phyloP scores from a whole-genome alignment of 1,140 invertebrate genomes.

The Drepana arcuata region DNA sequence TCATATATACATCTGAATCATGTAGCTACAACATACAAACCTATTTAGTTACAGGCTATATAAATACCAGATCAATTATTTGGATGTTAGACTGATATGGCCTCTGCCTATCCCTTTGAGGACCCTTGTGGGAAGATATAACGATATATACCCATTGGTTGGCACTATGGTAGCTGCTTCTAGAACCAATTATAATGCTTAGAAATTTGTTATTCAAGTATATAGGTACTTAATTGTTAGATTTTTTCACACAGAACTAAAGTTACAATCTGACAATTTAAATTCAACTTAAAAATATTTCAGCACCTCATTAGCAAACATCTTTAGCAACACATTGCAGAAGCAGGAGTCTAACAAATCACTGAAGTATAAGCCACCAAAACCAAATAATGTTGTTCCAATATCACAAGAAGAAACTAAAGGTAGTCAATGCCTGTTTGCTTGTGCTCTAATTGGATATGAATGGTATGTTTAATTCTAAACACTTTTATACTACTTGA shows the following conservation, averaged over 20 bases:
- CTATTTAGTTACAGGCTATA: too few relatives aligned
- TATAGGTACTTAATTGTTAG: too few relatives aligned
- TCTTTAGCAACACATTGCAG: slow-evolving; percentile 35
- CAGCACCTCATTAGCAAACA: slow-evolving; percentile 48
- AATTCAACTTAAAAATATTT: slow-evolving; percentile 12
- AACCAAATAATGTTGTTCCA: slow-evolving; percentile 19
- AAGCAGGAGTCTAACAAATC: slow-evolving; percentile 25
- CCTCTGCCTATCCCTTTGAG: too few relatives aligned
- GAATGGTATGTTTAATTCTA: slow-evolving; percentile 37
- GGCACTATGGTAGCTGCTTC: too few relatives aligned
- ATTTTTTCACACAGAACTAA: too few relatives aligned
- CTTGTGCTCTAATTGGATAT: slow-evolving; percentile 37
- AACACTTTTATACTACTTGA: slow-evolving; percentile 1
- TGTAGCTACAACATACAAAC: background rate
- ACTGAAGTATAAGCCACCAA: slow-evolving; percentile 44
- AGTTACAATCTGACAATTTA: slow-evolving; percentile 3
- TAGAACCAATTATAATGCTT: too few relatives aligned
- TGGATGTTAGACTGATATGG: too few relatives aligned
- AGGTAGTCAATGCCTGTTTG: slow-evolving; percentile 37
- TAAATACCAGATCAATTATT: too few relatives aligned
- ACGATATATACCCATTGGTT: too few relatives aligned
- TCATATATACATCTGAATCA: background rate
- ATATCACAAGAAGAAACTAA: slow-evolving; percentile 32
- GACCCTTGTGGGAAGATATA: too few relatives aligned
- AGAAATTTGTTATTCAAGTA: too few relatives aligned